phyloP scores from a whole-genome alignment of 2,113 vertebrate genomes.

The Psettodes erumei region DNA sequence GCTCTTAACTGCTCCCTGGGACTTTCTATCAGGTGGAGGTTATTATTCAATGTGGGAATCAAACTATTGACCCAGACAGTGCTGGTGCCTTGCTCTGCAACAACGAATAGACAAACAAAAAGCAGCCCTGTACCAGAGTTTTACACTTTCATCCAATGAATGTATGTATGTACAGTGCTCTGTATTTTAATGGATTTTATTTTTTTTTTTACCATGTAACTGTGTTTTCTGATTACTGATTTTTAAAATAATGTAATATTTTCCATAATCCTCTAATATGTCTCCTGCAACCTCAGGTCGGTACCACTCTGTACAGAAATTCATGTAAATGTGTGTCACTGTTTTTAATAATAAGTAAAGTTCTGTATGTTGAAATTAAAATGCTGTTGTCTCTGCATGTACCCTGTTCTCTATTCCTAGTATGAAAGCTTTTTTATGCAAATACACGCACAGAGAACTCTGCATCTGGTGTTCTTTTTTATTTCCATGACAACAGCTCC shows the following conservation, averaged over 20 bases:
- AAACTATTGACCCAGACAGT: neutral
- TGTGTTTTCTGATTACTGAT: neutral
- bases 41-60: neutral
- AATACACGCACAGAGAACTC: no score
- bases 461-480: no score
- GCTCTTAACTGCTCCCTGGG: no score
- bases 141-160: neutral
- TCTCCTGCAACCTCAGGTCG: neutral
- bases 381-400: neutral
- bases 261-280: neutral
- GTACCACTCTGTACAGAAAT: constrained; percentile 28
- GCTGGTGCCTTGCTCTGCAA: no score
- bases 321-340: constrained; percentile 25
- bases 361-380: constrained; percentile 21
- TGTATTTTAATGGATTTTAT: neutral
- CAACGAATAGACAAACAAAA: no score
- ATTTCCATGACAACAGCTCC: no score
- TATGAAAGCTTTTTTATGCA: neutral
- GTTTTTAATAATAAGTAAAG: constrained; percentile 35
- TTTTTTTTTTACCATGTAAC: neutral
- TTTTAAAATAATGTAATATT: no score
- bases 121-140: no score
- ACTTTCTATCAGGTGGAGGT: neutral
- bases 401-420: neutral
- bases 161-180: neutral